phyloP scores from a whole-genome alignment of 2,797 vertebrate genomes.

The Helarctos malayanus region DNA sequence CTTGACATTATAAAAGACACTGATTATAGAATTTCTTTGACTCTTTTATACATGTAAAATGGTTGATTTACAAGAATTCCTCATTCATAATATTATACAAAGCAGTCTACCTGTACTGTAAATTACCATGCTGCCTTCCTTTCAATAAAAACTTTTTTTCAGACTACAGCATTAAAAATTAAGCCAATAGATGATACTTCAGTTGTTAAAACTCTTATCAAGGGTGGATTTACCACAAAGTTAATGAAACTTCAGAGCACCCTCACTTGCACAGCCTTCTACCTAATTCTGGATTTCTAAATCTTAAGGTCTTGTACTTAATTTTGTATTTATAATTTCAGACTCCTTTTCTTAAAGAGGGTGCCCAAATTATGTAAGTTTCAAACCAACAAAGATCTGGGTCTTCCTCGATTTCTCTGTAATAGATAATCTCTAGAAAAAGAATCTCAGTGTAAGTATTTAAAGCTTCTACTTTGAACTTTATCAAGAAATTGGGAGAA shows the following conservation, averaged over 20 bases:
- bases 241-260: neutral
- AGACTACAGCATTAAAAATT: neutral
- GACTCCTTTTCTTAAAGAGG: constrained; percentile 24
- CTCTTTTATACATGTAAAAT: constrained; percentile 43
- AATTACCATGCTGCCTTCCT: neutral
- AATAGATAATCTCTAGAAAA: neutral
- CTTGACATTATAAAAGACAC: neutral
- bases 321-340: constrained; percentile 14
- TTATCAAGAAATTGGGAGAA: constrained; percentile 30
- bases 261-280: neutral
- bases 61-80: neutral
- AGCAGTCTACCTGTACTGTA: neutral
- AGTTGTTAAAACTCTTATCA: neutral
- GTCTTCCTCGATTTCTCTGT: neutral
- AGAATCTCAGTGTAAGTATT: neutral
- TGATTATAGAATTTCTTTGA: neutral
- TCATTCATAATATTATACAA: neutral
- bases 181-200: constrained; percentile 27
- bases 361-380: neutral
- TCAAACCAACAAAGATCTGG: constrained; percentile 15
- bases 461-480: neutral
- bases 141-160: constrained; percentile 1
- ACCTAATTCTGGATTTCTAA: constrained; percentile 34
- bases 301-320: neutral
- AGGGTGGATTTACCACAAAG: neutral